Base-by-base conservation (phyloP, 1,140 invertebrate genomes). In the Drosophila tani region DNA sequence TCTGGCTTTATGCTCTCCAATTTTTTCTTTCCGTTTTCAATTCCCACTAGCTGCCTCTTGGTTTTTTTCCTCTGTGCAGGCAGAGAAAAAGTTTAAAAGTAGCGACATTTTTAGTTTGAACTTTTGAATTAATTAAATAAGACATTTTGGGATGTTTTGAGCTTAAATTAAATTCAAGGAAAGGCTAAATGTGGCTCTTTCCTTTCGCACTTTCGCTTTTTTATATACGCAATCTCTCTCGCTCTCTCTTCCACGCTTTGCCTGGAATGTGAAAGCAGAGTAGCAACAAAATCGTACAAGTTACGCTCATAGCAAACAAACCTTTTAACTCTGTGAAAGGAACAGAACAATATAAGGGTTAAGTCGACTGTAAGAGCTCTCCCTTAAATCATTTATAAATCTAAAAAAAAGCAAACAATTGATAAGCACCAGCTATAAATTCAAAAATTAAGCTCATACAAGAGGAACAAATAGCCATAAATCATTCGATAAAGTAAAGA, bases 1-100 rank as follows among this genome's bases (percentile, higher is more conserved):
- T 88, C 77, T 81, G 85, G 77, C 79, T 88, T 88, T 90, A 84
- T 84, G 81, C 84, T 71, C 77, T 80, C 62, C 24, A 74, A 74
- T 51, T 53, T 64, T 69, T 67, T 75, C 60, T 66, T 56, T 60
- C 47, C 41, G n/a, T 38, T 41, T 56, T 40, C 51, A 55, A 50
- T 73, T 71, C 27, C 53, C 21, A 8, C 32, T 35, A 19, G 12
- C 19, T 32, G 64, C 17, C 62, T 40, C 27, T 53, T 19, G 32
- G 8, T 60, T 47, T 38, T 35, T 59, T 58, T 15, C 6, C 8
- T 1, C 45, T 35, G 7, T 46, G 67, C 67, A 67, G 40, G n/a
- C 63, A 29, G 63, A 70, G 40, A 70, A 68, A 55, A 67, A 14
- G 11, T 24, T 70, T 15, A 7, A n/a, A 63, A 24, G 3, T 35